A percentile compares a stretch with the other conserved stretches of the same genome.
Conservation (phyloP, 2,797 vertebrate species). For the Cygnus olor region DNA sequence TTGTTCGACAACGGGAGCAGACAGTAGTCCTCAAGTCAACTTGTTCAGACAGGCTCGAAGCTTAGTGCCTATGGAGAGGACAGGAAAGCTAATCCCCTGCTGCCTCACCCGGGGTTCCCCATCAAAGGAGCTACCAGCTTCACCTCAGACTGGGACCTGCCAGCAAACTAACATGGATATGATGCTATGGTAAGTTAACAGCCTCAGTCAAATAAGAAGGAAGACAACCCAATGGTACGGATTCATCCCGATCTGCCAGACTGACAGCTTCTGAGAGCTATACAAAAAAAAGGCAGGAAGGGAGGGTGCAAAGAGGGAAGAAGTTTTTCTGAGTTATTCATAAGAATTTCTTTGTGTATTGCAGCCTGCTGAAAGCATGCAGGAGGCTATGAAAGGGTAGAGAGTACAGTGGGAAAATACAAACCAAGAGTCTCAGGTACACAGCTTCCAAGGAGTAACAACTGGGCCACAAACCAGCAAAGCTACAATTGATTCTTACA, state of each 20-base stretch:
- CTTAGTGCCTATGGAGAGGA: neutral
- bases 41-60: neutral
- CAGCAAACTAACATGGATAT: neutral
- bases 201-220: neutral
- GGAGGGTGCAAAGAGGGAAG: neutral
- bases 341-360: neutral
- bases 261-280: neutral
- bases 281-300: no score
- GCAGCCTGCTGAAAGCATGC: neutral
- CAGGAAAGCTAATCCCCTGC: neutral
- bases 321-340: neutral
- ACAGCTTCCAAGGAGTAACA: neutral
- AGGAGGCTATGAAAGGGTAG: neutral
- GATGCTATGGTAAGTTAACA: neutral
- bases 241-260: neutral
- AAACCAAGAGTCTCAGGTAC: neutral
- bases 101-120: neutral
- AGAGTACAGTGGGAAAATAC: neutral
- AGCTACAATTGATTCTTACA: neutral
- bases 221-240: neutral
- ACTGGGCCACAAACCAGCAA: neutral
- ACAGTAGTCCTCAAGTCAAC: accelerated
- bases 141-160: neutral
- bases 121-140: neutral
- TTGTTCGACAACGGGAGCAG: neutral